Percentiles rank a stretch among this genome's conserved stretches.
Conservation (phyloP, 2,888 invertebrate species). For the Megaustenia siamemsis region DNA sequence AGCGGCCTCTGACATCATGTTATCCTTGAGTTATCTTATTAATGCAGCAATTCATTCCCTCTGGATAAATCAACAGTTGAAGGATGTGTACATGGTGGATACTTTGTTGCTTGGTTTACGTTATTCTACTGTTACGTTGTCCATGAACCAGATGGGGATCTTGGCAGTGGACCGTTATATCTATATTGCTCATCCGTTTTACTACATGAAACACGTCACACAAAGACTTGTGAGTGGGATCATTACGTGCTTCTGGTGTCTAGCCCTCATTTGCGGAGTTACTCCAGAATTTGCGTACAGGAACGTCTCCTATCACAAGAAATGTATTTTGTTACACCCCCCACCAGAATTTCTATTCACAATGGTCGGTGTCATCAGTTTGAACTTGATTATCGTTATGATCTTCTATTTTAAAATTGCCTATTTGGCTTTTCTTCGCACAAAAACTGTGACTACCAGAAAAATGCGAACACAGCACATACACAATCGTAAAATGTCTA, state of each 20-base stretch:
- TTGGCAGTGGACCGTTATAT: conserved; percentile 23
- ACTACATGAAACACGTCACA: not conserved
- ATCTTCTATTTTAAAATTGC: not conserved
- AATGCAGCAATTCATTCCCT: not conserved
- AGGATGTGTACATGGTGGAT: not conserved
- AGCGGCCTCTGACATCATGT: not conserved
- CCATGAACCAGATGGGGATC: not conserved
- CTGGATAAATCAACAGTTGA: not conserved
- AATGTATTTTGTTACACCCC: not conserved
- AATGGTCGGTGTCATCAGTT: not conserved
- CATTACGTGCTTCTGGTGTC: not conserved
- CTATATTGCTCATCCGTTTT: conserved; percentile 10
- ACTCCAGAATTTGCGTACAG: not conserved
- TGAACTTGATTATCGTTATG: not conserved
- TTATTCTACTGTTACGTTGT: not conserved
- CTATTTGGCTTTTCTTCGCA: not conserved
- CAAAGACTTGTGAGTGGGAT: not conserved
- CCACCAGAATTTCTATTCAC: not conserved
- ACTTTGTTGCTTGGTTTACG: not conserved
- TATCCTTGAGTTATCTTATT: not conserved
- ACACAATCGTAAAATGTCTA: not conserved
- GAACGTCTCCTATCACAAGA: not conserved
- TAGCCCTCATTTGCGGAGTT: not conserved
- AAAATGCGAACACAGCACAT: not conserved
- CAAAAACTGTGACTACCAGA: not conserved